These are phyloP conservation scores for Pristis pectinata DNA, from an alignment of 2,797 vertebrate genomes.

Conservation along the genomic window DNA sequence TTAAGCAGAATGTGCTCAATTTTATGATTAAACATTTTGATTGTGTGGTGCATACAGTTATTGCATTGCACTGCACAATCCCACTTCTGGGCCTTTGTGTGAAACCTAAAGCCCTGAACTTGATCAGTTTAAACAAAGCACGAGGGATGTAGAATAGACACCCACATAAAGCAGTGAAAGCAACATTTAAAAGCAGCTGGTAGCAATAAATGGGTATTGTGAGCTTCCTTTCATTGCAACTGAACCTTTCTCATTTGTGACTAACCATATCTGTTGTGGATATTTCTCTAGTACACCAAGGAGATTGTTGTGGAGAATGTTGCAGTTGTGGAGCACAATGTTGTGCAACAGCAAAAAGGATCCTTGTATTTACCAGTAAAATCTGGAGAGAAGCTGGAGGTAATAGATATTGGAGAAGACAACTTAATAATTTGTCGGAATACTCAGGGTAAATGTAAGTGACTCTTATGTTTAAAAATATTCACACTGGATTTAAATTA, in stretches of 20 bases:
- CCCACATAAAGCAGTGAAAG: neutral
- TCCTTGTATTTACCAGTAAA: conserved; percentile 51
- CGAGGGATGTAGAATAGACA: neutral
- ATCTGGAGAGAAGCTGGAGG: conserved; percentile 57
- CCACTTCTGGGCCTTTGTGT: too few species aligned
- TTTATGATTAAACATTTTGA: too few species aligned
- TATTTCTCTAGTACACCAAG: conserved; percentile 50
- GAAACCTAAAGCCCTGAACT: neutral
- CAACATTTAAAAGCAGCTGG: neutral
- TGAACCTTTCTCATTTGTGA: neutral
- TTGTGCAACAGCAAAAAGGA: conserved; percentile 45
- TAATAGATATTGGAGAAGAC: conserved; percentile 52
- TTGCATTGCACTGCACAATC: too few species aligned
- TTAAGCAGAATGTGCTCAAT: too few species aligned
- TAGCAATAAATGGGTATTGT: neutral
- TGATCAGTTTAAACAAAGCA: neutral
- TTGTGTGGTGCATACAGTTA: too few species aligned
- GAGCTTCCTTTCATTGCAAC: neutral
- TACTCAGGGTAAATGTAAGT: conserved; percentile 60
- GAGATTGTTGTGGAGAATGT: conserved; percentile 53
- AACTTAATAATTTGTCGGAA: conserved; percentile 58
- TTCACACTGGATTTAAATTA: conserved; percentile 43
- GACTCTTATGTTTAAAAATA: conserved; percentile 59
- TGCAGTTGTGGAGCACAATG: conserved; percentile 45
- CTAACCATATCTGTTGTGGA: neutral